These are phyloP conservation scores for Sphaerophoria rueppellii DNA, from an alignment of 2,888 invertebrate genomes.

Conservation along the genomic window DNA sequence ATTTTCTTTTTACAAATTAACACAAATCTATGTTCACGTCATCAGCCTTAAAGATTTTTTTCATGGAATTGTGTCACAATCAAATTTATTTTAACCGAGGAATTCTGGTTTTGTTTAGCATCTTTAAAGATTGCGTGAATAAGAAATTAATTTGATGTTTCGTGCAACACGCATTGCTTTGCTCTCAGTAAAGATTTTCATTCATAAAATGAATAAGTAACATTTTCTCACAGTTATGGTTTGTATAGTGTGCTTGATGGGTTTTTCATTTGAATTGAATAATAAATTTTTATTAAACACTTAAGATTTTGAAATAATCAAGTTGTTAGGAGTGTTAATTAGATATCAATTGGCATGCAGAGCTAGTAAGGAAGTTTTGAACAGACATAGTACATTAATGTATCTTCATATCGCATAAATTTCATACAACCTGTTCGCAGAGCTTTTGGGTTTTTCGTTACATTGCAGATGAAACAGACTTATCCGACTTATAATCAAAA, in stretches of 20 bases:
- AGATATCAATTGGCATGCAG: neutral
- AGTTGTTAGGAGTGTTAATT: conserved; percentile 8
- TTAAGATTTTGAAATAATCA: conserved; percentile 27
- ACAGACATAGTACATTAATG: neutral
- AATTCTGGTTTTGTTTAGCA: neutral
- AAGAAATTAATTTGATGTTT: conserved; percentile 30
- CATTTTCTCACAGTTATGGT: conserved; percentile 11
- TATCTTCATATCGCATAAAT: neutral
- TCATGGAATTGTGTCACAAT: conserved; percentile 24
- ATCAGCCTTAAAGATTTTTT: conserved; percentile 4
- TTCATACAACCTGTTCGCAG: too few relatives aligned
- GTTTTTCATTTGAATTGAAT: conserved; percentile 16
- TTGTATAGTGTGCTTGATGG: neutral
- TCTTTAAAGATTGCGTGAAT: conserved; percentile 50
- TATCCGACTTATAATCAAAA: too few relatives aligned
- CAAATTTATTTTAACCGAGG: conserved; percentile 10
- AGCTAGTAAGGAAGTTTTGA: conserved; percentile 1
- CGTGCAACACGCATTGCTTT: conserved; percentile 57
- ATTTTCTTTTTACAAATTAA: neutral
- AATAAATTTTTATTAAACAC: conserved; percentile 12
- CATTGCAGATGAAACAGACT: too few relatives aligned
- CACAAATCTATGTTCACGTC: neutral
- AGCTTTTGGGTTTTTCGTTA: too few relatives aligned
- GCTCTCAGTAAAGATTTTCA: conserved; percentile 37
- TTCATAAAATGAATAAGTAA: neutral